phyloP scores from a whole-genome alignment of 2,113 vertebrate genomes.

The Glaucomys volans region DNA sequence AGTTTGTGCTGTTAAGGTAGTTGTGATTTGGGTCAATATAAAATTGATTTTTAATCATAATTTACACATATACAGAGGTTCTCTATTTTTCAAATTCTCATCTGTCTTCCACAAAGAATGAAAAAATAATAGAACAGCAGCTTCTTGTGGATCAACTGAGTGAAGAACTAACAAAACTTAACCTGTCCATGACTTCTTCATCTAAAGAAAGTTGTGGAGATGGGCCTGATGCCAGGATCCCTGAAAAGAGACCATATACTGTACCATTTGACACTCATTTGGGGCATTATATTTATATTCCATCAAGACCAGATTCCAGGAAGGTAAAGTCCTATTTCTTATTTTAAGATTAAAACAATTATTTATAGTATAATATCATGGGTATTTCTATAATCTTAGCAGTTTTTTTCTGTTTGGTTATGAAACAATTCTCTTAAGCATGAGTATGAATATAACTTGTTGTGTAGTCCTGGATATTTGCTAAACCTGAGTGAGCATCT shows the following conservation, averaged over 20 bases:
- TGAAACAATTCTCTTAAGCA: no score
- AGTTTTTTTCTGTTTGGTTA: slow-evolving; percentile 21
- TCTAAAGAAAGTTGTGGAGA: slow-evolving; percentile 75
- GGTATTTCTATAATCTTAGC: slow-evolving; percentile 13
- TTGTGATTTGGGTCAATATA: slow-evolving; percentile 38
- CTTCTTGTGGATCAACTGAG: slow-evolving; percentile 90
- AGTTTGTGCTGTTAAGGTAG: neutral
- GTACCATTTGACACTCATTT: slow-evolving; percentile 86
- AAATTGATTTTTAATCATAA: slow-evolving; percentile 43
- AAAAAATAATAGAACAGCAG: slow-evolving; percentile 93
- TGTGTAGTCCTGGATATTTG: neutral
- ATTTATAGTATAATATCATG: neutral
- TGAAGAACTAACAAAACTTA: slow-evolving; percentile 83
- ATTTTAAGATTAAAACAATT: slow-evolving; percentile 15
- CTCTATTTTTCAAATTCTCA: slow-evolving; percentile 61
- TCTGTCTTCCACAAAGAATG: slow-evolving; percentile 86
- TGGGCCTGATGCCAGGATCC: slow-evolving; percentile 56
- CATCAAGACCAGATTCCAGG: slow-evolving; percentile 76
- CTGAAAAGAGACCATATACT: slow-evolving; percentile 86
- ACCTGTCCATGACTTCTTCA: slow-evolving; percentile 71
- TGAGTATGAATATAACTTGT: neutral
- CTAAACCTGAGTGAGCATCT: neutral
- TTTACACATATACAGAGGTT: neutral
- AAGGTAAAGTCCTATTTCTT: slow-evolving; percentile 86
- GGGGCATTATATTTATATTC: slow-evolving; percentile 68